phyloP scores from a whole-genome alignment of 2,797 vertebrate genomes.

The Pipistrellus pipistrellus region DNA sequence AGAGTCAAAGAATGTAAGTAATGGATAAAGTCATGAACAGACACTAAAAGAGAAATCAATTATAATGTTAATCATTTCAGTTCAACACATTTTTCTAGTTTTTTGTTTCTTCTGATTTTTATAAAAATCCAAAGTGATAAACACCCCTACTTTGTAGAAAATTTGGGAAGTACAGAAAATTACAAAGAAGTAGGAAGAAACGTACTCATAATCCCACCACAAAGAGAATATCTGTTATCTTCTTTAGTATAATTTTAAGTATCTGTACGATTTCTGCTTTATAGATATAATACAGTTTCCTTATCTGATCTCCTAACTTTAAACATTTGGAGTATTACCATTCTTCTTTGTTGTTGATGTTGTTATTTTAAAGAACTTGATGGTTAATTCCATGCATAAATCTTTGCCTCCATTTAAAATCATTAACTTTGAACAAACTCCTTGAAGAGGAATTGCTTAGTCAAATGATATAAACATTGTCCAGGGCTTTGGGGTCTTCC shows the following conservation, averaged over 20 bases:
- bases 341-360: neutral
- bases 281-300: neutral
- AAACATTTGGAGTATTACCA: conserved; percentile 31
- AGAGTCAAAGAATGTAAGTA: conserved; percentile 28
- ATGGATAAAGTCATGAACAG: neutral
- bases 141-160: neutral
- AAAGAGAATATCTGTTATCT: neutral
- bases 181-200: neutral
- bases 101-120: conserved; percentile 27
- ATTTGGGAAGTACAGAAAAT: conserved; percentile 27
- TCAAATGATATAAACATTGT: neutral
- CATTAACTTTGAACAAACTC: neutral
- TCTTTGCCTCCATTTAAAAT: conserved; percentile 45
- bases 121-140: conserved; percentile 58
- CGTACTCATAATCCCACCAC: neutral
- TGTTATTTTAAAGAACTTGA: conserved; percentile 35
- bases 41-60: conserved; percentile 13
- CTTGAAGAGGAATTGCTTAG: conserved; percentile 31
- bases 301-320: conserved; percentile 26
- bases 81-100: neutral
- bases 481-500: neutral
- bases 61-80: conserved; percentile 45
- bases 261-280: conserved; percentile 32
- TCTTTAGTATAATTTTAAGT: conserved; percentile 25
- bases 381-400: neutral